phyloP scores from a whole-genome alignment of 2,888 invertebrate species.

The Ectemnius lituratus region DNA sequence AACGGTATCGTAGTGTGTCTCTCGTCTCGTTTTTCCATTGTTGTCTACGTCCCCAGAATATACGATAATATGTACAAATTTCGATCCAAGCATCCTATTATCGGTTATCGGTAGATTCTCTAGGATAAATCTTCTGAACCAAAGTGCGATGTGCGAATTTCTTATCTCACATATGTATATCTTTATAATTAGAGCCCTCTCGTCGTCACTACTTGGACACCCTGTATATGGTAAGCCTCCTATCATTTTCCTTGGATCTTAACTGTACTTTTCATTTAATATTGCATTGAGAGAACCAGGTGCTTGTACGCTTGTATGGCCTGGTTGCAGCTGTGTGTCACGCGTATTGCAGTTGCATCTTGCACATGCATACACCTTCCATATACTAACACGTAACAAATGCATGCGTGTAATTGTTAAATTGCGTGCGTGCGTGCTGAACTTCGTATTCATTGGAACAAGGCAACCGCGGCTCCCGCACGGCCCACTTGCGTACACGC shows the following conservation, averaged over 20 bases:
- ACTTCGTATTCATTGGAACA: not conserved
- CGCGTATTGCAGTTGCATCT: conserved; percentile 13
- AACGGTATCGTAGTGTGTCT: conserved; percentile 17
- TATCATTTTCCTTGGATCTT: conserved; percentile 53
- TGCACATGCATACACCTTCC: conserved; percentile 19
- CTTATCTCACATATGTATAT: conserved; percentile 27
- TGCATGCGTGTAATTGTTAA: not conserved
- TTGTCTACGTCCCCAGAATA: conserved; percentile 26
- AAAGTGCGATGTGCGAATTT: conserved; percentile 46
- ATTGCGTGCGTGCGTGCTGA: conserved; percentile 7
- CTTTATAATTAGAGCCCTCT: conserved; percentile 32
- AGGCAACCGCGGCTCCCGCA: conserved; percentile 13
- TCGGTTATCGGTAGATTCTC: conserved; percentile 30
- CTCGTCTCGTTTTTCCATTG: conserved; percentile 21
- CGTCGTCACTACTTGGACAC: conserved; percentile 57
- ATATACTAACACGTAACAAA: not conserved
- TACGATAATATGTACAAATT: conserved; percentile 42
- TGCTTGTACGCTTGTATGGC: conserved; percentile 39
- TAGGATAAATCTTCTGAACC: conserved; percentile 31
- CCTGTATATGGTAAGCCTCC: conserved; percentile 61
- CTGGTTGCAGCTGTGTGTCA: conserved; percentile 18
- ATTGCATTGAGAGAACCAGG: conserved; percentile 26
- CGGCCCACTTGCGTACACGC: conserved; percentile 24
- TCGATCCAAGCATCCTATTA: conserved; percentile 33
- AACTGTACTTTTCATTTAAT: conserved; percentile 31